phyloP scores from a whole-genome alignment of 1,140 invertebrate genomes.

The Agrilus planipennis region DNA sequence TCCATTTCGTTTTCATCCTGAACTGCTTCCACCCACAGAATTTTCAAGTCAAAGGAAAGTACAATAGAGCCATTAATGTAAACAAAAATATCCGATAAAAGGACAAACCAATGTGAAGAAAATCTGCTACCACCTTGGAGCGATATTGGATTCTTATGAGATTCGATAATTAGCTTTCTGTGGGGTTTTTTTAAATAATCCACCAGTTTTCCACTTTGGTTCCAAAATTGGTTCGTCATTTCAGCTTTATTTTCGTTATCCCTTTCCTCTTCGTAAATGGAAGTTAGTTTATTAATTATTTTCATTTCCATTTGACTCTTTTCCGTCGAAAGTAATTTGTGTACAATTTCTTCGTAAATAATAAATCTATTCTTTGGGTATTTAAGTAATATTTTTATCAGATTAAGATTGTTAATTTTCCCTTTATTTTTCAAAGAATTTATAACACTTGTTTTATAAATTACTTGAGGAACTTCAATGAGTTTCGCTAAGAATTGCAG shows the following conservation, averaged over 20 bases:
- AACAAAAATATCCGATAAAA: constrained; percentile 63
- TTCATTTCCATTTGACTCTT: constrained; percentile 20
- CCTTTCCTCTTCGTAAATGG: constrained; percentile 47
- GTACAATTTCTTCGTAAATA: constrained; percentile 13
- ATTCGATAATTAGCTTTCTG: constrained; percentile 65
- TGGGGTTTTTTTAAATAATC: constrained; percentile 54
- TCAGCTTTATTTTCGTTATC: constrained; percentile 53
- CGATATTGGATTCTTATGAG: constrained; percentile 53
- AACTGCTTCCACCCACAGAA: constrained; percentile 65
- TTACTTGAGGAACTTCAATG: constrained; percentile 44
- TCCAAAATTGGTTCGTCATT: constrained; percentile 64
- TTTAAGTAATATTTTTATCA: constrained; percentile 44
- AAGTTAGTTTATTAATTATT: constrained; percentile 45
- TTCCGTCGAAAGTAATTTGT: too few relatives aligned
- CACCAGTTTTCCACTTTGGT: constrained; percentile 50
- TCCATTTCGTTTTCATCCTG: constrained; percentile 20
- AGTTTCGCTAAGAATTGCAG: constrained; percentile 53
- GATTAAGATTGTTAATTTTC: too few relatives aligned
- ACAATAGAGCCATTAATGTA: constrained; percentile 52
- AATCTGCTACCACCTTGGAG: constrained; percentile 54
- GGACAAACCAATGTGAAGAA: constrained; percentile 62
- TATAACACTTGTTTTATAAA: constrained; percentile 45
- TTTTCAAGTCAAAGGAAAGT: constrained; percentile 52
- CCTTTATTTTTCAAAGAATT: constrained; percentile 35
- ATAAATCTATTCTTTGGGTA: constrained; percentile 38